Conservation (phyloP, 1,140 invertebrate species). For the Hirudo medicinalis region DNA sequence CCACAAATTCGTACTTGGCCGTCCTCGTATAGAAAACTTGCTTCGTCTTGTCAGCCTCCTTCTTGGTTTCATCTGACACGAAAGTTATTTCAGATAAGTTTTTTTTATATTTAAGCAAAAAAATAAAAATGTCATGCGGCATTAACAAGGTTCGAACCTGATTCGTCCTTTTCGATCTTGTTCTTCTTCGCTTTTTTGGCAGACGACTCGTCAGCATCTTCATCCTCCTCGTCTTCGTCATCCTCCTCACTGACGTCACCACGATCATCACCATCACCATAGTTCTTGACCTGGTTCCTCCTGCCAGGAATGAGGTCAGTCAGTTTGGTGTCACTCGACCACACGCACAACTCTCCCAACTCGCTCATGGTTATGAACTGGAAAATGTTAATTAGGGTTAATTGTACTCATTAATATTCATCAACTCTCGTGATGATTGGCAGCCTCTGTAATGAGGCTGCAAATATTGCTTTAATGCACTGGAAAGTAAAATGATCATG, state of each 20-base stretch:
- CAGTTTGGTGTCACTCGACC: conserved; percentile 65
- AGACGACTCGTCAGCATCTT: conserved; percentile 35
- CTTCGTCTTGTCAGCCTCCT: not conserved
- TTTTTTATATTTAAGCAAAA: too few relatives aligned
- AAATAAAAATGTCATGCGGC: too few relatives aligned
- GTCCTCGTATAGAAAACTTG: not conserved
- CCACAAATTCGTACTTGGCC: not conserved
- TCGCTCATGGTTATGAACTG: conserved; percentile 14
- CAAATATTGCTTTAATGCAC: too few relatives aligned
- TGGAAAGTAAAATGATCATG: too few relatives aligned
- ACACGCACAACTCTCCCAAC: conserved; percentile 59
- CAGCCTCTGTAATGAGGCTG: too few relatives aligned
- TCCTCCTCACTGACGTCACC: conserved; percentile 36
- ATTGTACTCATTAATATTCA: conserved; percentile 27
- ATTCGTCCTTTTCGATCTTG: not conserved
- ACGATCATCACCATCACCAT: conserved; percentile 14
- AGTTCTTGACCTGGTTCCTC: not conserved
- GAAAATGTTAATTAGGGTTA: conserved; percentile 17
- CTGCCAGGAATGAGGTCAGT: conserved; percentile 46
- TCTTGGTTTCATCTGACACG: not conserved
- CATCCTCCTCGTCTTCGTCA: conserved; percentile 33
- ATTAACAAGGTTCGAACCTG: too few relatives aligned
- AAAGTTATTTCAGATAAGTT: not conserved
- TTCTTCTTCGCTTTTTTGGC: conserved; percentile 8
- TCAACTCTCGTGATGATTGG: conserved; percentile 35